Percentiles rank a stretch among this genome's conserved stretches.
Evolutionary conservation across 2,797 vertebrate genomes (phyloP).

Genomic region (Diglossa cyanea): DNA sequence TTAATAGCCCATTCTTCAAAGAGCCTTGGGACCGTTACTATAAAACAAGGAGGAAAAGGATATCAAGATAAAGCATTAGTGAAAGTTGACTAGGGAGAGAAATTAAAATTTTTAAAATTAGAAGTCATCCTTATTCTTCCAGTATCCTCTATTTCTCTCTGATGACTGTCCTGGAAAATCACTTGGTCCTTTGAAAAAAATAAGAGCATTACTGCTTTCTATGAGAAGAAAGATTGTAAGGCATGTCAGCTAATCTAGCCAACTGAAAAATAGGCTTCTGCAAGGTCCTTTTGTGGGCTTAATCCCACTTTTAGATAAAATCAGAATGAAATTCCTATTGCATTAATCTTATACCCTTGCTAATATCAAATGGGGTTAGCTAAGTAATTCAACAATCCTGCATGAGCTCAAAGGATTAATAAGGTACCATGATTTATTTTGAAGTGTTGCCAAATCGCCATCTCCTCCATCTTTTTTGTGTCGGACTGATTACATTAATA

Average conservation of each 20-base stretch:
- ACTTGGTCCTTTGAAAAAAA: neutral
- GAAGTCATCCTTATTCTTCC: neutral
- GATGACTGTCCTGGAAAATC: neutral
- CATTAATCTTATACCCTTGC: neutral
- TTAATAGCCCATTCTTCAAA: neutral
- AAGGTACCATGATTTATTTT: neutral
- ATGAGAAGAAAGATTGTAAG: neutral
- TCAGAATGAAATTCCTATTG: constrained; percentile 13
- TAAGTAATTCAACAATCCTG: constrained; percentile 9
- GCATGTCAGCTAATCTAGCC: neutral
- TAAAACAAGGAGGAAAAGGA: neutral
- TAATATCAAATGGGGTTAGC: neutral
- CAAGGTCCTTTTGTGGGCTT: neutral
- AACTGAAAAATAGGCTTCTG: neutral
- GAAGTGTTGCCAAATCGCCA: neutral
- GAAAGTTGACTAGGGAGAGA: neutral
- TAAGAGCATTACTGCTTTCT: neutral
- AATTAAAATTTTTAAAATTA: neutral
- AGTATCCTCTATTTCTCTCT: neutral
- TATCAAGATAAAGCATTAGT: neutral
- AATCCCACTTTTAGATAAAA: constrained; percentile 14
- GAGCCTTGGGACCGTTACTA: neutral
- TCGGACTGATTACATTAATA: neutral
- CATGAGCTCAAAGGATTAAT: constrained; percentile 10
- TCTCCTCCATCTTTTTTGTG: neutral